Percentiles rank a stretch among this genome's conserved stretches.
These are phyloP conservation scores for Fistularia commersonii DNA, from an alignment of 2,797 vertebrate species.

Conservation along the genomic window DNA sequence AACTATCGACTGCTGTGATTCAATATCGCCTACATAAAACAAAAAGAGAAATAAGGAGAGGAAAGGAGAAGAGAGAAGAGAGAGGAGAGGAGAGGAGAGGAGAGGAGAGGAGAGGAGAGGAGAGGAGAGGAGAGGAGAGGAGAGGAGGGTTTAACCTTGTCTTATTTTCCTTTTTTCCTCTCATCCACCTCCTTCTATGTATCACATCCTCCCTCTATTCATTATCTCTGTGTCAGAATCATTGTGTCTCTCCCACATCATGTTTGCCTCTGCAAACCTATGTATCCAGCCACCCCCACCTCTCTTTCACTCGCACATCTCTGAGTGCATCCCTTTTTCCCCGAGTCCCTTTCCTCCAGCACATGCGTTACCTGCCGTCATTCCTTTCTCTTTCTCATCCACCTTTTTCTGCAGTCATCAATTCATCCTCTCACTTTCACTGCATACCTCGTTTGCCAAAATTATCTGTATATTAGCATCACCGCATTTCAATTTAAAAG, in stretches of 20 bases:
- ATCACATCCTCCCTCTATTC: slow-evolving; percentile 33
- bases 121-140: slow-evolving; percentile 4
- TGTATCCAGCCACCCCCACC: slow-evolving; percentile 18
- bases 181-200: slow-evolving; percentile 11
- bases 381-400: slow-evolving; percentile 15
- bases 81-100: slow-evolving; percentile 6
- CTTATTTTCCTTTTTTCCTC: slow-evolving; percentile 29
- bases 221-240: slow-evolving; percentile 55
- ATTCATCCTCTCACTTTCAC: slow-evolving; percentile 16
- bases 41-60: no score
- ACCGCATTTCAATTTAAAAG: slow-evolving; percentile 37
- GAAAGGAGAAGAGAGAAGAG: slow-evolving; percentile 19
- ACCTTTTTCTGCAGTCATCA: slow-evolving; percentile 30
- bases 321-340: slow-evolving; percentile 27
- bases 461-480: slow-evolving; percentile 52
- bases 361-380: slow-evolving; percentile 19
- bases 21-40: slow-evolving; percentile 51
- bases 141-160: slow-evolving; percentile 19
- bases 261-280: slow-evolving; percentile 38
- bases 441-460: slow-evolving; percentile 32
- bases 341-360: slow-evolving; percentile 24
- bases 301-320: slow-evolving; percentile 8
- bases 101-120: slow-evolving; percentile 2
- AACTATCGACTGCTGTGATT: slow-evolving; percentile 68
- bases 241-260: slow-evolving; percentile 40